These are phyloP conservation scores for Willowsia nigromaculata DNA, from an alignment of 2,888 invertebrate genomes.

Conservation along the genomic window DNA sequence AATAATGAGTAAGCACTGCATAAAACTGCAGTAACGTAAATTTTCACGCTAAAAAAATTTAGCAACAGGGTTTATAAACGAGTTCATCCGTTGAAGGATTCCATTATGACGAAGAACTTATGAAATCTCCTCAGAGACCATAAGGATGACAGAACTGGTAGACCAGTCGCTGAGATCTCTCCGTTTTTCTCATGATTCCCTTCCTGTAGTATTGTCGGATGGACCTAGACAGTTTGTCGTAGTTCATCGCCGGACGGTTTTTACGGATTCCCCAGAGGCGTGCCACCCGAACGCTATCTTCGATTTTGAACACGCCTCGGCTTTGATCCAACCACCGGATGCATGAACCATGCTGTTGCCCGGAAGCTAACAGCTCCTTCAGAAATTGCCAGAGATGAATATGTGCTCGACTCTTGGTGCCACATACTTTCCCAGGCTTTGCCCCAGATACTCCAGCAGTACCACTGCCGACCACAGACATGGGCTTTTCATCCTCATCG, in stretches of 20 bases:
- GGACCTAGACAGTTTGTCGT: conserved; percentile 98
- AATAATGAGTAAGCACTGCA: conserved; percentile 73
- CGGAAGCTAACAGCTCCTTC: conserved; percentile 94
- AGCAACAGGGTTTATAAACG: conserved; percentile 79
- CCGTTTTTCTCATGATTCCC: conserved; percentile 99
- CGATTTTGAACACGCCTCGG: conserved; percentile 98
- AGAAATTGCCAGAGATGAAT: conserved; percentile 99
- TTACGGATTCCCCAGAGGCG: conserved; percentile 98
- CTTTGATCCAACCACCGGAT: conserved; percentile 98
- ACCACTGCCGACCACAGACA: conserved; percentile 1
- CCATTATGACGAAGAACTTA: conserved; percentile 35
- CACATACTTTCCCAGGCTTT: conserved; percentile 61
- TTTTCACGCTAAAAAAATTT: conserved; percentile 79
- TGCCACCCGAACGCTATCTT: conserved; percentile 98
- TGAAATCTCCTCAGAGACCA: conserved; percentile 83
- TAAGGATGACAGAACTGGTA: conserved; percentile 99
- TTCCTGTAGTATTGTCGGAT: conserved; percentile 99
- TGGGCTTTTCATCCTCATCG: conserved; percentile 83
- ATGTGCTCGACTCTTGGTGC: conserved; percentile 85
- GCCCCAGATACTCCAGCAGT: conserved; percentile 6
- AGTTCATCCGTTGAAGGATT: conserved; percentile 76
- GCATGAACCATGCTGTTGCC: conserved; percentile 93
- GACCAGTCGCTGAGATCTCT: conserved; percentile 97
- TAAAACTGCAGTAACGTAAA: conserved; percentile 79
- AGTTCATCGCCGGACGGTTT: conserved; percentile 99